These are phyloP conservation scores for Pollicipes pollicipes DNA, from an alignment of 1,140 invertebrate genomes.

Conservation along the genomic window DNA sequence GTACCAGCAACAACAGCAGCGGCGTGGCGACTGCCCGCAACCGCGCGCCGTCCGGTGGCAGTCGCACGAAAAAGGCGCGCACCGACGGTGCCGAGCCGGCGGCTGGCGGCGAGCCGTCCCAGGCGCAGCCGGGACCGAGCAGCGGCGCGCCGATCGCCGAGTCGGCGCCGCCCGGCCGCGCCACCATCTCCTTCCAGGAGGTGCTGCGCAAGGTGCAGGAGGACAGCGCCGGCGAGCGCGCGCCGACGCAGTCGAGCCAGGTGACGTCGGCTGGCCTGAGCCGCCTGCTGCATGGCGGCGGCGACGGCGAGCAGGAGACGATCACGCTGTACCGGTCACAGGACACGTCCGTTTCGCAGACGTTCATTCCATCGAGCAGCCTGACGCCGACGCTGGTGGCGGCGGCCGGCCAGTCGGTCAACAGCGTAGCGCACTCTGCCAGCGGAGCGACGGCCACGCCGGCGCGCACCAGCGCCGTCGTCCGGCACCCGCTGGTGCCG, in stretches of 20 bases:
- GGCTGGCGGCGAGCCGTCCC: neutral
- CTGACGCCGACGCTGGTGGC: neutral
- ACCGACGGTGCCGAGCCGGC: neutral
- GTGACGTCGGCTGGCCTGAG: neutral
- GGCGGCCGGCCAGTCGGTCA: neutral
- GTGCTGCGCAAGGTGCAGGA: neutral
- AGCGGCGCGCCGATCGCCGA: neutral
- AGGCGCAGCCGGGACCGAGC: neutral
- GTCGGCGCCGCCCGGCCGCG: neutral
- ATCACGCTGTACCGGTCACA: constrained; percentile 5
- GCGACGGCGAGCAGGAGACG: neutral
- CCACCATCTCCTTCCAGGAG: constrained; percentile 2
- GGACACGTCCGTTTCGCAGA: constrained; percentile 3
- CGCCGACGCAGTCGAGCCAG: neutral
- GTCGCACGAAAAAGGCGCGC: neutral
- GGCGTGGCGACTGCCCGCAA: neutral
- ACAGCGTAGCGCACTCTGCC: too few species aligned
- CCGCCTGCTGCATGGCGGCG: neutral
- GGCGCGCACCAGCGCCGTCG: neutral
- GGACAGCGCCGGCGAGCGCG: neutral
- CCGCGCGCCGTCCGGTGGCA: neutral
- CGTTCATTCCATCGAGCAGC: neutral
- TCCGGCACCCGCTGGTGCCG: neutral
- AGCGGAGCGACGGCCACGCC: too few species aligned
- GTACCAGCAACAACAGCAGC: too few species aligned